Percentiles rank a stretch among this genome's conserved stretches.
These are phyloP conservation scores for Myrmecophaga tridactyla DNA, from an alignment of 2,113 vertebrate genomes.

Conservation along the genomic window DNA sequence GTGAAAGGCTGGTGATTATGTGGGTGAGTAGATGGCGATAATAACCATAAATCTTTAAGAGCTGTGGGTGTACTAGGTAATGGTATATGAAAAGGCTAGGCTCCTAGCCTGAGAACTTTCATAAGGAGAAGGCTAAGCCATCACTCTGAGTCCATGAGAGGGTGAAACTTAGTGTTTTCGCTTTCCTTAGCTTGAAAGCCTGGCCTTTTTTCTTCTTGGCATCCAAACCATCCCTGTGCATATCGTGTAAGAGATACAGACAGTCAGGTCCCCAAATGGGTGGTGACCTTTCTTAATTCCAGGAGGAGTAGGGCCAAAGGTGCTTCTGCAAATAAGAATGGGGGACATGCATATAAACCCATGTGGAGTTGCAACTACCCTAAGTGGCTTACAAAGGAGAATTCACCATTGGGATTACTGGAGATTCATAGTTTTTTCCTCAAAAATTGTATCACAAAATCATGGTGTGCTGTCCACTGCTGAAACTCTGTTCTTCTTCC, in stretches of 20 bases:
- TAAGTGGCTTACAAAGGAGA: neutral
- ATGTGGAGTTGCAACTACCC: fast-evolving
- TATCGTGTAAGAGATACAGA: fast-evolving
- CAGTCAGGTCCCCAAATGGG: neutral
- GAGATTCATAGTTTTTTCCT: neutral
- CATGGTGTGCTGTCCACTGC: fast-evolving
- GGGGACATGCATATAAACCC: neutral
- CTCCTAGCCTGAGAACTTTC: conserved; percentile 34
- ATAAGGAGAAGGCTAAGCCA: neutral
- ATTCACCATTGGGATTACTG: neutral
- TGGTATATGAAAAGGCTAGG: conserved; percentile 38
- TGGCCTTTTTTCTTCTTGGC: neutral
- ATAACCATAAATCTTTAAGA: conserved; percentile 70
- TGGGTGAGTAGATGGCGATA: conserved; percentile 51
- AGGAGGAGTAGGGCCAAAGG: neutral
- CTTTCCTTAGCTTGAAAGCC: neutral
- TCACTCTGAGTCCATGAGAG: neutral
- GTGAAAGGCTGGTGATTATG: conserved; percentile 72
- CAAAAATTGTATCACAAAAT: neutral
- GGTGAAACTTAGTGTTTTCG: neutral
- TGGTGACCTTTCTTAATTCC: neutral
- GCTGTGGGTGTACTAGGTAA: conserved; percentile 10
- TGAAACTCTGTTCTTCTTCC: neutral
- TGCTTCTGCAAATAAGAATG: neutral
- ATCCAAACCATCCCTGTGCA: neutral